Conservation (phyloP, 2,888 invertebrate species). For the Icerya purchasi region DNA sequence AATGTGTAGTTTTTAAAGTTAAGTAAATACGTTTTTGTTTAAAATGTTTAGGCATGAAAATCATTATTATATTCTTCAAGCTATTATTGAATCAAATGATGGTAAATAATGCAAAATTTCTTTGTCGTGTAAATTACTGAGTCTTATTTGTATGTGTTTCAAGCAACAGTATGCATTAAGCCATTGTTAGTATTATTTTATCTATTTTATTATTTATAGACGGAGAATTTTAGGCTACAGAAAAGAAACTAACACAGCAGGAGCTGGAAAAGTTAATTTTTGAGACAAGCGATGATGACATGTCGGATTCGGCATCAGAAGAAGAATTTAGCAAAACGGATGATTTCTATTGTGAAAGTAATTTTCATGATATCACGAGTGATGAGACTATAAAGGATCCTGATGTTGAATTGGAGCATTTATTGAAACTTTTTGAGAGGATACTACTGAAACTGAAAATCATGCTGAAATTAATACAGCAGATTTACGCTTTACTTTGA, state of each 20-base stretch:
- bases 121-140: not conserved
- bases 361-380: not conserved
- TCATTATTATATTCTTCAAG: not conserved
- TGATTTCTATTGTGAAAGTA: no score
- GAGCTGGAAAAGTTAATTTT: not conserved
- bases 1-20: not conserved
- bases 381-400: not conserved
- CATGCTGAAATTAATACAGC: no score
- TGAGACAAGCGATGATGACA: no score
- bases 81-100: not conserved
- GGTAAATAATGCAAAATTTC: not conserved
- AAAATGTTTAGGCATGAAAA: not conserved
- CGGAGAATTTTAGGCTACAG: not conserved
- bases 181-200: no score
- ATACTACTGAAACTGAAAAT: not conserved
- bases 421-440: not conserved
- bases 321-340: no score
- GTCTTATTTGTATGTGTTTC: not conserved
- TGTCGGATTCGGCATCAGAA: not conserved
- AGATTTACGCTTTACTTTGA: not conserved
- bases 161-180: not conserved
- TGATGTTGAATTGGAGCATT: not conserved
- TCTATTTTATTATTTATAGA: not conserved
- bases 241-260: no score
- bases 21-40: no score